Percentiles rank a stretch among this genome's conserved stretches.
These are phyloP conservation scores for Colletes gigas DNA, from an alignment of 1,140 invertebrate species.

Conservation along the genomic window DNA sequence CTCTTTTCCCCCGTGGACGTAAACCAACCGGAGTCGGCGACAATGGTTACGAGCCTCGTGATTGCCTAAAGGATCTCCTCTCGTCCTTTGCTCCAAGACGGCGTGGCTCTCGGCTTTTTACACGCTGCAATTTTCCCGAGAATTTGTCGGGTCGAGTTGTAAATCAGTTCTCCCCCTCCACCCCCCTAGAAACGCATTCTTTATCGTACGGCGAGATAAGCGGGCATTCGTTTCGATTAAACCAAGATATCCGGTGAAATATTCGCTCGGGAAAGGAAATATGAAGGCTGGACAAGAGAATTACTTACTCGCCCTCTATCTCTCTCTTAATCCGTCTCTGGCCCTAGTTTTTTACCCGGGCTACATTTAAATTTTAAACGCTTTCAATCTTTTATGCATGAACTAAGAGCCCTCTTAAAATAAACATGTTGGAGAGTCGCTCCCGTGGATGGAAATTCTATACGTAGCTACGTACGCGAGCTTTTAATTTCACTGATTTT, in stretches of 20 bases:
- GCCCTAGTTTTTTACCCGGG: background rate
- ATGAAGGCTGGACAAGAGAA: background rate
- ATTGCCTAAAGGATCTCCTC: background rate
- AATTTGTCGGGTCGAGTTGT: too few species aligned
- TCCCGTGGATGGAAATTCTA: background rate
- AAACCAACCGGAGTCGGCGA: background rate
- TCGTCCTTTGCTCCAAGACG: background rate
- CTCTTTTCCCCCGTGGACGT: slow-evolving; percentile 33
- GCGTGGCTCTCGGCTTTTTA: background rate
- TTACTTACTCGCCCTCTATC: background rate
- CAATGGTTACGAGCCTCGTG: slow-evolving; percentile 21
- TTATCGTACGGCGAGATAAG: background rate
- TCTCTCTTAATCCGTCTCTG: background rate
- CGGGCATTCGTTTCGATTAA: background rate
- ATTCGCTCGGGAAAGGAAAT: background rate
- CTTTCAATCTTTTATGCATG: slow-evolving; percentile 44
- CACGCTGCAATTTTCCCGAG: background rate
- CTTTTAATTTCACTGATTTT: slow-evolving; percentile 1
- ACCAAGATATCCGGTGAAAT: background rate
- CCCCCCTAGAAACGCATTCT: background rate
- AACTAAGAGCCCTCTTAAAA: slow-evolving; percentile 25
- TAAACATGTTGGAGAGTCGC: slow-evolving; percentile 31
- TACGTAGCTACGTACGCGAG: background rate
- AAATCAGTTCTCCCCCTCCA: background rate
- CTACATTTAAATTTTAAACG: slow-evolving; percentile 45